phyloP scores from a whole-genome alignment of 2,113 vertebrate genomes.

The Sus scrofa region T2T-Sscrofa CM000817.6:118423501-118424000 shows the following conservation, averaged over 20 bases:
- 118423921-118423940: not conserved
- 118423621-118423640: not conserved
- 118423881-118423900: not conserved
- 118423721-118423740: not conserved
- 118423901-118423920: not conserved
- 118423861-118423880: not conserved
- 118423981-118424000: not conserved
- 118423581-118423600: not conserved
- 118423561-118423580: too few relatives aligned
- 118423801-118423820: not conserved
- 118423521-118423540: not conserved
- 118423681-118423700: not conserved
- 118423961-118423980: not conserved
- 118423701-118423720: not conserved
- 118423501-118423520: not conserved
- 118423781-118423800: not conserved
- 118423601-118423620: not conserved
- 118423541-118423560: not conserved
- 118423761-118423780: not conserved
- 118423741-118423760: not conserved
- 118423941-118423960: not conserved
- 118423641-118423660: not conserved
- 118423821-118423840: not conserved
- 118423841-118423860: not conserved
- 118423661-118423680: not conserved